Percentiles rank a stretch among this genome's conserved stretches.
These are phyloP conservation scores for Cebus imitator DNA, from an alignment of 2,113 vertebrate genomes.

Conservation along the genomic window DNA sequence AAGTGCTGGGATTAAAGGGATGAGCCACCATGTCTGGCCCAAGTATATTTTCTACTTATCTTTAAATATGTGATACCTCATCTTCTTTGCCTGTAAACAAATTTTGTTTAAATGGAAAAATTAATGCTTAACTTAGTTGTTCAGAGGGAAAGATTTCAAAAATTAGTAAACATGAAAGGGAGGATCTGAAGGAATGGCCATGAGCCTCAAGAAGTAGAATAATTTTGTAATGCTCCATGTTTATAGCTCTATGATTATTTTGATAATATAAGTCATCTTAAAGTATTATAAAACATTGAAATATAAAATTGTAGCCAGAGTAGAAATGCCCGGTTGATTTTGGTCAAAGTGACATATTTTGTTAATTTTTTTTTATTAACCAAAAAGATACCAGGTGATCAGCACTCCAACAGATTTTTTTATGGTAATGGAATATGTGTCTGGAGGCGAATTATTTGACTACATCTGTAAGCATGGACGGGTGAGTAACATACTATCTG, in stretches of 20 bases:
- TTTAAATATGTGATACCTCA: neutral
- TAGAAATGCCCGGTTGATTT: neutral
- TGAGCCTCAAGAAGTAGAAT: neutral
- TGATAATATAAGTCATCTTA: neutral
- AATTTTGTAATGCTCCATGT: neutral
- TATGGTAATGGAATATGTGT: constrained; percentile 99
- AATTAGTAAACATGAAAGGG: neutral
- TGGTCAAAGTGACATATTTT: neutral
- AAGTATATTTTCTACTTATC: neutral
- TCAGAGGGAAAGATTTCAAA: constrained; percentile 9
- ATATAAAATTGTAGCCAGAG: neutral
- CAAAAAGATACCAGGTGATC: constrained; percentile 97
- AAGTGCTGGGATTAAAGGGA: too few species aligned
- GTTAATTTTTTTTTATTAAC: constrained; percentile 48
- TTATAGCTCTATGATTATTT: neutral
- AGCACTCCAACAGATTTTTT: constrained; percentile 99
- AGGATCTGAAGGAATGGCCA: neutral
- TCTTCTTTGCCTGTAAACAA: neutral
- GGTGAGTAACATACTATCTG: constrained; percentile 86
- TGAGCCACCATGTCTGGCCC: too few species aligned
- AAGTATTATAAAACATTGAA: neutral
- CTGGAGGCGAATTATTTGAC: constrained; percentile 97
- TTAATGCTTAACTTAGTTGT: constrained; percentile 23
- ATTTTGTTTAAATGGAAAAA: constrained; percentile 28
- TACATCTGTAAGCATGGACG: constrained; percentile 99